These are phyloP conservation scores for Thunnus thynnus DNA, from an alignment of 2,113 vertebrate species.

Conservation along the genomic window DNA sequence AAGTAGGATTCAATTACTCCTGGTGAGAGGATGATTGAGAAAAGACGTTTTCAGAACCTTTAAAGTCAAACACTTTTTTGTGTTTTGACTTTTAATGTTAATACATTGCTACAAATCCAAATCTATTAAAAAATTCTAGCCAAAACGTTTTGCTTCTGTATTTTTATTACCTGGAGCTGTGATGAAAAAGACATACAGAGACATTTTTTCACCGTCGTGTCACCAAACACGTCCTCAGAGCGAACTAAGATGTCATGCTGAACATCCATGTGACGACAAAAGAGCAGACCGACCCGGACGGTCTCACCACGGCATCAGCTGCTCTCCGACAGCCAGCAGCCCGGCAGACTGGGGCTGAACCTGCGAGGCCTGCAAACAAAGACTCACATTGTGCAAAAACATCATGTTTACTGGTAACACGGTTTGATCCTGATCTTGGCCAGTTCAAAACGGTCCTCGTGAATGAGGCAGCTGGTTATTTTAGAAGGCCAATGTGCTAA, in stretches of 20 bases:
- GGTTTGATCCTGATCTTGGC: not conserved
- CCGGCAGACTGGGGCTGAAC: slow-evolving; percentile 2
- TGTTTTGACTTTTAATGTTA: not conserved
- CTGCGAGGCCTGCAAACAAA: slow-evolving; percentile 26
- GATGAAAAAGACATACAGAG: not conserved
- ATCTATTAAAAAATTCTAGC: not conserved
- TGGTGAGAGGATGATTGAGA: too few relatives aligned
- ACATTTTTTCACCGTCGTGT: not conserved
- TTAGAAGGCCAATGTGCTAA: too few relatives aligned
- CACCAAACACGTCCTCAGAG: not conserved
- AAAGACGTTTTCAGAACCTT: too few relatives aligned
- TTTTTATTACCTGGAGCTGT: not conserved
- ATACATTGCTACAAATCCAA: not conserved
- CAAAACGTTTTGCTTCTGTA: not conserved
- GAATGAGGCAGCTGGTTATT: too few relatives aligned
- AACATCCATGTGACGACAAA: slow-evolving; percentile 7
- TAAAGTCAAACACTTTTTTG: not conserved
- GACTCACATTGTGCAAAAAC: not conserved
- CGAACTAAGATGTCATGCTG: slow-evolving; percentile 1
- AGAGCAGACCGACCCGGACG: slow-evolving; percentile 4
- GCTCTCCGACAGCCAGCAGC: slow-evolving; percentile 18
- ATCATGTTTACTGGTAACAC: not conserved
- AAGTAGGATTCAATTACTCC: too few relatives aligned
- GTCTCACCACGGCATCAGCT: slow-evolving; percentile 52
- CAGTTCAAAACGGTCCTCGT: not conserved